Conservation (phyloP, 2,113 vertebrate genomes). For the Haemorhous mexicanus region DNA sequence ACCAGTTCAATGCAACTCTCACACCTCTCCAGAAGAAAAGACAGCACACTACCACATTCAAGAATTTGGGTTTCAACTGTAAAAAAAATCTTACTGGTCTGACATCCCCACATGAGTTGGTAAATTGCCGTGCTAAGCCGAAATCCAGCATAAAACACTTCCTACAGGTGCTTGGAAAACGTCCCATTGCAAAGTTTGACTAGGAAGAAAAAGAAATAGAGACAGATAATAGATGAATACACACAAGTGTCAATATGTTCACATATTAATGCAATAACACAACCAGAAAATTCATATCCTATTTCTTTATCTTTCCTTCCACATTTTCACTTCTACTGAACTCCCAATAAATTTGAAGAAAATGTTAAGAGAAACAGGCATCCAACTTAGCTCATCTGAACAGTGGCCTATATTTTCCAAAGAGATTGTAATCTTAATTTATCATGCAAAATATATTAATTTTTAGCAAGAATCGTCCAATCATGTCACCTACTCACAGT, state of each 20-base stretch:
- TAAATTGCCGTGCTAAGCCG: conserved; percentile 97
- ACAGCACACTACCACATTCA: not conserved
- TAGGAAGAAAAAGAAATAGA: conserved; percentile 68
- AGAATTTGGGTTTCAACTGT: not conserved
- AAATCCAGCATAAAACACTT: conserved; percentile 99
- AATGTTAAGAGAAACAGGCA: not conserved
- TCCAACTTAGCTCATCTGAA: not conserved
- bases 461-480: not conserved
- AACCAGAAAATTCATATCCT: not conserved
- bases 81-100: conserved; percentile 87
- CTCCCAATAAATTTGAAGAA: not conserved
- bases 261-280: not conserved
- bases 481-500: not conserved
- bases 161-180: conserved; percentile 94
- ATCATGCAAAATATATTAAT: not conserved
- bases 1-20: not conserved
- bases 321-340: not conserved
- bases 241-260: not conserved
- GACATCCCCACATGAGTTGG: conserved; percentile 97
- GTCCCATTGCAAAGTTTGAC: conserved; percentile 99
- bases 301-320: not conserved
- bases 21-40: not conserved
- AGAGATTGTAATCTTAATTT: not conserved
- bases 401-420: not conserved
- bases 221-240: not conserved